These are phyloP conservation scores for Matsumyia berberina DNA, from an alignment of 2,888 invertebrate species.

Conservation along the genomic window DNA sequence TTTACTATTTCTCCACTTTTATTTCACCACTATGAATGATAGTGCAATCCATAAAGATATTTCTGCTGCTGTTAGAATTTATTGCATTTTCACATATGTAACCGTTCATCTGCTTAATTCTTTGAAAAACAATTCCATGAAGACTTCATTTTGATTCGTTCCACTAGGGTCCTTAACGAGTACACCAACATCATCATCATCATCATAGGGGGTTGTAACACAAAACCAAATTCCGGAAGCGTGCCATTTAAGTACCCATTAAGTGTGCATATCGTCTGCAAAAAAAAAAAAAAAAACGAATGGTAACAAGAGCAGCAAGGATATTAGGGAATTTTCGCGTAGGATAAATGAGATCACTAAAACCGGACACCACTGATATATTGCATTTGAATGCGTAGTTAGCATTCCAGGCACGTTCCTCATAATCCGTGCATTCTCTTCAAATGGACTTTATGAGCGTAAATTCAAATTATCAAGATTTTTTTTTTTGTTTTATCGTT, in stretches of 20 bases:
- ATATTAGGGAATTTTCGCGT: slow-evolving; percentile 13
- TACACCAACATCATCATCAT: slow-evolving; percentile 5
- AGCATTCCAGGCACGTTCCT: slow-evolving; percentile 57
- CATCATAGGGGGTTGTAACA: slow-evolving; percentile 2
- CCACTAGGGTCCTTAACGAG: not conserved
- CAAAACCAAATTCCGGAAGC: slow-evolving; percentile 11
- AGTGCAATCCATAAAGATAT: too few relatives aligned
- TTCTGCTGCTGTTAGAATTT: too few relatives aligned
- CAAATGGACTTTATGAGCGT: slow-evolving; percentile 41
- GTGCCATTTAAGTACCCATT: slow-evolving; percentile 21
- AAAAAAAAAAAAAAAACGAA: slow-evolving; percentile 7
- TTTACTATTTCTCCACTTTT: too few relatives aligned
- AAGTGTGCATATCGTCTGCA: slow-evolving; percentile 23
- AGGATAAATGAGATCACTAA: slow-evolving; percentile 32
- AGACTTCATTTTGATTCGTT: slow-evolving; percentile 43
- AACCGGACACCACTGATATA: slow-evolving; percentile 43
- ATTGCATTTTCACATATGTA: not conserved
- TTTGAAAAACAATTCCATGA: slow-evolving; percentile 41
- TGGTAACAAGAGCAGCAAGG: not conserved
- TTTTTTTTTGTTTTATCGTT: not conserved
- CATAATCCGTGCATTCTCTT: slow-evolving; percentile 58
- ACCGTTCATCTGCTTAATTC: slow-evolving; percentile 14
- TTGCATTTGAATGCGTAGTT: slow-evolving; percentile 47
- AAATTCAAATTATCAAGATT: slow-evolving; percentile 52
- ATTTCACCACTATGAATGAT: too few relatives aligned